Conservation (phyloP, 2,113 vertebrate genomes). For the Alosa alosa region DNA sequence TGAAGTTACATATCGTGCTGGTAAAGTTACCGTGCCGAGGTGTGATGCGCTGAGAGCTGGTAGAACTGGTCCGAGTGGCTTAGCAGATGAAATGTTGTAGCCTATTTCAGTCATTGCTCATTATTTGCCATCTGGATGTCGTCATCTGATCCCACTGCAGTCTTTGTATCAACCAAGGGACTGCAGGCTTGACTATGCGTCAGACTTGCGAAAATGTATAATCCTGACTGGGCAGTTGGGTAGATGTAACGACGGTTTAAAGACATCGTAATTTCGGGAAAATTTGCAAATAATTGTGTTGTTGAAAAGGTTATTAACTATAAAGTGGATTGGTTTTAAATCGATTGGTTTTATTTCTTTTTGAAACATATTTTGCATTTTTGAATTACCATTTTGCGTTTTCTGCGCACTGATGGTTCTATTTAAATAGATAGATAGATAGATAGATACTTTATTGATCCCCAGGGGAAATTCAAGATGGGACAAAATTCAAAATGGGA, state of each 20-base stretch:
- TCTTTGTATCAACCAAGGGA: slow-evolving; percentile 47
- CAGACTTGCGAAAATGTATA: slow-evolving; percentile 9
- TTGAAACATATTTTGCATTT: background rate
- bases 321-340: background rate
- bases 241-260: background rate
- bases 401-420: background rate
- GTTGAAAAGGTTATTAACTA: background rate
- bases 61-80: slow-evolving; percentile 38
- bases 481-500: too few relatives aligned
- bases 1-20: background rate
- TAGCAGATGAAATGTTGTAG: slow-evolving; percentile 53
- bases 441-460: too few relatives aligned
- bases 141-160: slow-evolving; percentile 70
- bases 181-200: slow-evolving; percentile 56
- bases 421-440: too few relatives aligned
- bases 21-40: background rate
- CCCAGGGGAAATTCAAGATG: too few relatives aligned
- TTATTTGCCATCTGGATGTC: slow-evolving; percentile 73
- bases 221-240: background rate
- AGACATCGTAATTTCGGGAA: background rate
- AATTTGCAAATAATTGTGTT: background rate
- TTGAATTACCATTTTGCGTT: background rate
- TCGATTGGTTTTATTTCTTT: background rate
- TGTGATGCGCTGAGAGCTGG: slow-evolving; percentile 35
- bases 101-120: slow-evolving; percentile 52